These are phyloP conservation scores for Ctena decussata DNA, from an alignment of 2,888 invertebrate genomes.

Conservation along the genomic window DNA sequence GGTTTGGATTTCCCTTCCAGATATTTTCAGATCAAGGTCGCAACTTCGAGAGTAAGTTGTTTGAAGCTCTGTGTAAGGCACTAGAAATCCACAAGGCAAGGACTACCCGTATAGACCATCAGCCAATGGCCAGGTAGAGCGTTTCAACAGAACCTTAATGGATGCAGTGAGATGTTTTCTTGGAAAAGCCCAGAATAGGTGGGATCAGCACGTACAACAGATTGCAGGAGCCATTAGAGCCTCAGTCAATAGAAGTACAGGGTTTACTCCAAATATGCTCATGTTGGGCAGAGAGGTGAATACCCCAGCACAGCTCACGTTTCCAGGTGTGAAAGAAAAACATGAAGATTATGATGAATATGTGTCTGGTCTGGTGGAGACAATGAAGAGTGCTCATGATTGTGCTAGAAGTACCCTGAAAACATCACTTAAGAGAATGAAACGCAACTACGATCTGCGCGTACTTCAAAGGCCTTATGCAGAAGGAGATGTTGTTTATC, in stretches of 20 bases:
- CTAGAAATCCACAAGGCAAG: background rate
- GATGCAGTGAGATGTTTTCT: too few relatives aligned
- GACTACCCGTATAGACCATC: slow-evolving; percentile 3
- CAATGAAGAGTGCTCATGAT: too few relatives aligned
- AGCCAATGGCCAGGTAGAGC: too few relatives aligned
- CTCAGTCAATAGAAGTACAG: background rate
- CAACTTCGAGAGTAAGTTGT: background rate
- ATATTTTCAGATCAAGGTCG: too few relatives aligned
- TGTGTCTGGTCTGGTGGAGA: background rate
- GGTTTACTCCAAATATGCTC: too few relatives aligned
- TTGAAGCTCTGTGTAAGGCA: background rate
- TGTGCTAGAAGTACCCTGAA: too few relatives aligned
- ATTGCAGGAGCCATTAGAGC: slow-evolving; percentile 6
- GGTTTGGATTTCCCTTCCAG: too few relatives aligned
- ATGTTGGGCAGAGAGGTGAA: slow-evolving; percentile 17
- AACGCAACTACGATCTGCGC: background rate
- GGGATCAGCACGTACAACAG: too few relatives aligned
- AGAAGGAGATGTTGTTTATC: background rate
- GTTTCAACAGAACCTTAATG: too few relatives aligned
- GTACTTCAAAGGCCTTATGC: background rate
- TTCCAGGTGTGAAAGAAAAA: background rate
- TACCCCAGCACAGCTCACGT: background rate
- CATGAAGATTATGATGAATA: background rate
- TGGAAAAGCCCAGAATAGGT: too few relatives aligned
- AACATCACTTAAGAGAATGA: too few relatives aligned